Base-by-base conservation (phyloP, 2,113 vertebrate species). In the Brachirus orientalis region DNA sequence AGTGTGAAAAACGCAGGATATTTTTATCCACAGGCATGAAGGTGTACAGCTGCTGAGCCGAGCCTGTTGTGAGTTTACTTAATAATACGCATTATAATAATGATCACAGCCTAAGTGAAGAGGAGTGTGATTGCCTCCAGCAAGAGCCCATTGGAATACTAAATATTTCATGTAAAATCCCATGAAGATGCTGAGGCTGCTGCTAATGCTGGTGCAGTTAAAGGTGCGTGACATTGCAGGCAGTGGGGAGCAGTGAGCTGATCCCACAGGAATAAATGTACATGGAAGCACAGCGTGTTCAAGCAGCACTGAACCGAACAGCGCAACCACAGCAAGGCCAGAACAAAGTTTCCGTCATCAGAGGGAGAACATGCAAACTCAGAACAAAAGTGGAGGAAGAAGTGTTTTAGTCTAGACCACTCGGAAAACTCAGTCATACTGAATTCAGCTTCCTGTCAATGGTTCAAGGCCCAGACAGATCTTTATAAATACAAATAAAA, bases 141-240 rank as follows among this genome's bases (percentile, higher is more conserved):
- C 38, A n/a, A 37, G 33, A 40, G 41, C 59, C 68, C 50, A 28
- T 44, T 51, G 62, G 63, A 69, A 67, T 22, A 41, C 46, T 83
- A 62, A 83, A 85, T 83, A 82, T 87, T 88, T 88, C 17, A 83
- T 63, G 37, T 53, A 67, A 58, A 73, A 70, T 43, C 63, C 64
- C 55, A 43, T 47, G 72, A 81, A 84, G 69, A 60, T 16, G 57
- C 55, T 36, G 56, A 65, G 19, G 56, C 82, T 11, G 57, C 55
- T 36, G 56, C 69, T 19, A 52, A 79, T 6, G 36, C 38, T 9
- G 38, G 9, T 55, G 64, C 41, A 37, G 69, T 13, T 59, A 9
- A 38, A 70, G 33, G 48, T 67, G 80, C 54, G 71, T 76, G 84
- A 83, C 64, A 40, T 59, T 54, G 53, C 46, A 10, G 18, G 58